phyloP scores from a whole-genome alignment of 2,797 vertebrate genomes.

The Microcaecilia unicolor region DNA sequence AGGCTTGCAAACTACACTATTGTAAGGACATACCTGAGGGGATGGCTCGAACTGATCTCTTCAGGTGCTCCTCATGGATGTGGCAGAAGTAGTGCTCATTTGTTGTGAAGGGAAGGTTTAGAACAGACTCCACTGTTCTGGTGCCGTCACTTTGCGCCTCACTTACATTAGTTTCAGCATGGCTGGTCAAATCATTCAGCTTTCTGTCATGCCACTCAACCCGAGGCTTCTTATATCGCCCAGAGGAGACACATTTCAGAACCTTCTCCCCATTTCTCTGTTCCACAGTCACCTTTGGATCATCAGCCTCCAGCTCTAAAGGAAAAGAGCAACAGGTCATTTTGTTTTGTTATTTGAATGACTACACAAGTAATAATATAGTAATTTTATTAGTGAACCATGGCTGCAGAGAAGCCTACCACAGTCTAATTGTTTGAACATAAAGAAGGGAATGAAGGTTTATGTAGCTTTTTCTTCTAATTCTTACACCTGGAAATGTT shows the following conservation, averaged over 20 bases:
- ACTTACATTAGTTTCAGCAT: background rate
- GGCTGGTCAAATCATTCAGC: background rate
- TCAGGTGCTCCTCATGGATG: background rate
- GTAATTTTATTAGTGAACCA: too few relatives aligned
- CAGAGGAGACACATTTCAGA: too few relatives aligned
- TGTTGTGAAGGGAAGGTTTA: background rate
- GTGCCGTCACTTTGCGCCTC: background rate
- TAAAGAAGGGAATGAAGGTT: too few relatives aligned
- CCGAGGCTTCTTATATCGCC: too few relatives aligned
- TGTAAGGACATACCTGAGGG: constrained; percentile 6
- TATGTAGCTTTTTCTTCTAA: too few relatives aligned
- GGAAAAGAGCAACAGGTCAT: too few relatives aligned
- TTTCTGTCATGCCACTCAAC: background rate
- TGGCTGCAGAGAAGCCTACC: too few relatives aligned
- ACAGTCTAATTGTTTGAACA: too few relatives aligned
- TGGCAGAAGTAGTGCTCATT: background rate
- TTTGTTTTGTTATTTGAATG: too few relatives aligned
- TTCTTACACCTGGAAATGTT: too few relatives aligned
- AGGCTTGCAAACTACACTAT: too few relatives aligned
- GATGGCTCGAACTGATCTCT: background rate
- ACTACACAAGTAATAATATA: too few relatives aligned
- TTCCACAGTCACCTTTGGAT: background rate
- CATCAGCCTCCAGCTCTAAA: background rate
- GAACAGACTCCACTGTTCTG: background rate
- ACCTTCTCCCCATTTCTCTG: background rate